Conservation (phyloP, 2,888 invertebrate genomes). For the Lasioglossum oenotherae region DNA sequence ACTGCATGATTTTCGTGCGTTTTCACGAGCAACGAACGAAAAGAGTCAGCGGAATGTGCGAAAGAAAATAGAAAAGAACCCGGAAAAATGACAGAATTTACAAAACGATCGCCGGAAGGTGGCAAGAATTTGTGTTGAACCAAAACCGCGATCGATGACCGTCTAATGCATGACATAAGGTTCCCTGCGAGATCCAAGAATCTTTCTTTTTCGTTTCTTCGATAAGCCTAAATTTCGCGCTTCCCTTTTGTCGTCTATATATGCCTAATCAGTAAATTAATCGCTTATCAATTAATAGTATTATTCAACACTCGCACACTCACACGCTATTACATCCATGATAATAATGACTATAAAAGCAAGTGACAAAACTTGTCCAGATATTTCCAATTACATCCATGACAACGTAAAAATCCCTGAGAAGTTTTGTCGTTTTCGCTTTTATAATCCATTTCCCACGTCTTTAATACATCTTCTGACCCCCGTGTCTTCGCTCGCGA, state of each 20-base stretch:
- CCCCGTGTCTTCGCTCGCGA: slow-evolving; percentile 25
- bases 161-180: background rate
- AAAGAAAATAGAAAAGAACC: background rate
- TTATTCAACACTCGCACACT: slow-evolving; percentile 83
- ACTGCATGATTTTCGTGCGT: background rate
- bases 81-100: slow-evolving; percentile 45
- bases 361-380: no score
- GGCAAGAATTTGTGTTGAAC: slow-evolving; percentile 29
- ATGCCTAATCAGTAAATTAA: slow-evolving; percentile 80
- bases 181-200: background rate
- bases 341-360: slow-evolving; percentile 43
- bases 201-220: slow-evolving; percentile 20
- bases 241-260: slow-evolving; percentile 58
- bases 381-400: no score
- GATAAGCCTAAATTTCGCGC: slow-evolving; percentile 64
- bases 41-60: background rate
- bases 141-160: background rate
- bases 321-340: slow-evolving; percentile 83
- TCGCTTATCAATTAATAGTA: slow-evolving; percentile 83
- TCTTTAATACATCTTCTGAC: slow-evolving; percentile 19
- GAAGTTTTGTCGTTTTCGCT: slow-evolving; percentile 76
- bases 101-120: slow-evolving; percentile 35
- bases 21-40: background rate
- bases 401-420: slow-evolving; percentile 82
- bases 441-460: slow-evolving; percentile 1